Evolutionary conservation across 2,113 vertebrate genomes (phyloP), one percentile per base, ranked within the genome.

Genomic region (Bucco capensis): DNA sequence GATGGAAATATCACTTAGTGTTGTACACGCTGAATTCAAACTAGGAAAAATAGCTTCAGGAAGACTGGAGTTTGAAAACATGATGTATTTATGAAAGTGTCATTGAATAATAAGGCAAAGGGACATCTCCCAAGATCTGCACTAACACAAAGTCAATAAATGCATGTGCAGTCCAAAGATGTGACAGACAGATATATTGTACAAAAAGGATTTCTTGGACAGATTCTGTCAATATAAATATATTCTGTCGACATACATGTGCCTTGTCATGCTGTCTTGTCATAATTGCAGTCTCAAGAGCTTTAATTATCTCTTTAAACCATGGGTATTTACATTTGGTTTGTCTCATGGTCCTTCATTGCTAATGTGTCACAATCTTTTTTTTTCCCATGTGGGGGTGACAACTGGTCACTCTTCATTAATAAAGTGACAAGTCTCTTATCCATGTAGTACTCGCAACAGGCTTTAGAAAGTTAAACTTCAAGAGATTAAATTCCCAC

Each of bases 241-340:
- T 92, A 97, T 97, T 97, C 97, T 97, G 96, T 98, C 88, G 89
- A 97, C 96, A 97, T 95, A 94, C 81, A 95, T 94, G 96, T 95
- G 96, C 83, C 83, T 96, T 97, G 95, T 97, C 96, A 96, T 97
- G 92, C 88, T 94, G 91, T 90, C 94, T 98, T 97, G 97, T 97
- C 89, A 97, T 98, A 98, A 98, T 98, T 98, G 95, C 89, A 83
- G 97, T 97, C 97, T 97, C 96, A 92, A 97, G 97, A 98, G 97
- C 96, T 98, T 98, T 98, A 98, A 98, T 98, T 98, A 98, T 96
- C 96, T 97, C 95, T 97, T 97, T 98, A 98, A 98, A 98, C 90
- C 96, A 64, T 96, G 95, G 74, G 94, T 97, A 97, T 98, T 98
- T 98, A 96, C 89, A 97, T 98, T 97, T 95, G 92, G 91, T 96